These are phyloP conservation scores for Semaprochilodus insignis DNA, from an alignment of 2,797 vertebrate genomes.

Conservation along the genomic window DNA sequence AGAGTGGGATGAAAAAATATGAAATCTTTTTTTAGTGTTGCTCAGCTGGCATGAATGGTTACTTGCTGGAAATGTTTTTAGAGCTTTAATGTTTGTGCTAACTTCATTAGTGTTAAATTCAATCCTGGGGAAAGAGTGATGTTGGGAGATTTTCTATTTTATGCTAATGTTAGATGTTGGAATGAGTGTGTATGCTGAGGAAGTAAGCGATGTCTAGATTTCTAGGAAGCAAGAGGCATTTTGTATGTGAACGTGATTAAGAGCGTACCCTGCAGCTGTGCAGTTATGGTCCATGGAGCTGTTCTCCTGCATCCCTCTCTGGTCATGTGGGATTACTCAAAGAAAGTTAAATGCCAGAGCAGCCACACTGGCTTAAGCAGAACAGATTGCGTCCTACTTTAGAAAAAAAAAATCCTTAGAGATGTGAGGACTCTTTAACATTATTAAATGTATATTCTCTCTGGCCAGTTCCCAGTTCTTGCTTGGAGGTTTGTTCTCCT, in stretches of 20 bases:
- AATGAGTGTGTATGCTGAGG: not conserved
- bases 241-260: not conserved
- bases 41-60: not conserved
- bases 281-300: not conserved
- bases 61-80: not conserved
- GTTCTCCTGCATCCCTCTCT: slow-evolving; percentile 52
- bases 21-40: no score
- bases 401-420: slow-evolving; percentile 64
- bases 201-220: not conserved
- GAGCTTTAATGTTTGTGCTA: no score
- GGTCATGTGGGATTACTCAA: slow-evolving; percentile 65
- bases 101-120: not conserved
- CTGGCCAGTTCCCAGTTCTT: not conserved
- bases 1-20: no score
- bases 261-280: not conserved
- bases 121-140: no score
- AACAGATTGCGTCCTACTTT: slow-evolving; percentile 69
- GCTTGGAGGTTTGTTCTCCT: not conserved
- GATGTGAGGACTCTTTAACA: slow-evolving; percentile 50
- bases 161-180: not conserved
- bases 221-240: not conserved
- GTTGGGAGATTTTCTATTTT: not conserved
- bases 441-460: not conserved
- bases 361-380: slow-evolving; percentile 73
- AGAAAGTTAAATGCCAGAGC: slow-evolving; percentile 64